Conservation (phyloP, 1,140 invertebrate genomes). For the Lucilia sericata region DNA sequence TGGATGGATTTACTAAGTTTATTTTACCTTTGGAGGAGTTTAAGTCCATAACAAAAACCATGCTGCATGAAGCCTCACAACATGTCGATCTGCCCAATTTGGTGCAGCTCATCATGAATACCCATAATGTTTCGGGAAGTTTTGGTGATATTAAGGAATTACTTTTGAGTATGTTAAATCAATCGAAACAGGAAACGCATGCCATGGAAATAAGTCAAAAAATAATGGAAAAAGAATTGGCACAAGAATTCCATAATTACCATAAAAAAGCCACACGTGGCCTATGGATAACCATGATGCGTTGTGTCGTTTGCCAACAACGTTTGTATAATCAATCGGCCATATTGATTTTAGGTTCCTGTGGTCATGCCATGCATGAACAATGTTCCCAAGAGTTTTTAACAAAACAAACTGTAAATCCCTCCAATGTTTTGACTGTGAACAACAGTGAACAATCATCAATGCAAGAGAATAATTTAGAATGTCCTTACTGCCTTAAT, state of each 20-base stretch:
- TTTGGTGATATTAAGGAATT: constrained; percentile 70
- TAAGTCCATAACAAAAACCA: constrained; percentile 63
- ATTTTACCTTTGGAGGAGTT: constrained; percentile 60
- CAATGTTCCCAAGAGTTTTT: constrained; percentile 49
- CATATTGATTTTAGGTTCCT: constrained; percentile 58
- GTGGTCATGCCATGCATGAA: constrained; percentile 63
- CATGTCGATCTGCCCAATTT: constrained; percentile 70
- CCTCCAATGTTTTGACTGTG: background rate
- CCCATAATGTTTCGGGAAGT: constrained; percentile 65
- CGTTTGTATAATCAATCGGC: constrained; percentile 58
- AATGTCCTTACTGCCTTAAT: constrained; percentile 56
- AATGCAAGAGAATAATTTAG: background rate
- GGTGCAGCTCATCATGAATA: constrained; percentile 68
- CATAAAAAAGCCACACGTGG: constrained; percentile 56
- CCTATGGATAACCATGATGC: constrained; percentile 60
- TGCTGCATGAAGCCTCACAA: constrained; percentile 70
- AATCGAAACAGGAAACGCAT: constrained; percentile 68
- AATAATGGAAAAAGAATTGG: constrained; percentile 66
- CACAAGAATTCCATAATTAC: constrained; percentile 56
- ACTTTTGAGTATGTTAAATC: constrained; percentile 69
- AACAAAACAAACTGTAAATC: background rate
- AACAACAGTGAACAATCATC: background rate
- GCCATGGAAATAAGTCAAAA: constrained; percentile 64
- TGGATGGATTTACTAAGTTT: constrained; percentile 69
- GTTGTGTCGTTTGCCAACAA: constrained; percentile 61